Evolutionary conservation across 2,888 invertebrate species (phyloP).

Genomic region (Colletes collaris): DNA sequence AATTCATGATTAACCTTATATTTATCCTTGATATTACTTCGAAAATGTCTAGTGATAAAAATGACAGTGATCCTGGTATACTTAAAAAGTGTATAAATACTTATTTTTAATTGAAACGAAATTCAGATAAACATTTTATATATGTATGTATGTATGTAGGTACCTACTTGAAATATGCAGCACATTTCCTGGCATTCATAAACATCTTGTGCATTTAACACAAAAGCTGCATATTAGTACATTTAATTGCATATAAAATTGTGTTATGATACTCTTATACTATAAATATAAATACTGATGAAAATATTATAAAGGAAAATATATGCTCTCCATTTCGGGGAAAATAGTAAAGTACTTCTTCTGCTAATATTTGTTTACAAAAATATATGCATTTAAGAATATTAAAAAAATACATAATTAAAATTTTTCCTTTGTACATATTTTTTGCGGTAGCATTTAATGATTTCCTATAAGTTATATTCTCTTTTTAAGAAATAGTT

Average conservation of each 20-base stretch:
- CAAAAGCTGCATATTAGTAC: neutral
- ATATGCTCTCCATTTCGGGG: neutral
- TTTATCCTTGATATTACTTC: neutral
- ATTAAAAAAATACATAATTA: conserved; percentile 39
- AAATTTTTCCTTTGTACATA: conserved; percentile 28
- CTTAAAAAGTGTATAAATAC: neutral
- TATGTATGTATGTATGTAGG: neutral
- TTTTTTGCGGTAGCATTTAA: conserved; percentile 11
- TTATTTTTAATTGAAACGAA: neutral
- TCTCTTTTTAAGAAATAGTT: conserved; percentile 8
- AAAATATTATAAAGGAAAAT: conserved; percentile 24
- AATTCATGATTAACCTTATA: too few relatives aligned
- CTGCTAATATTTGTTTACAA: conserved; percentile 25
- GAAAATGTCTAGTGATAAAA: neutral
- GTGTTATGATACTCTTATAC: conserved; percentile 22
- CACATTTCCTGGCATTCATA: neutral
- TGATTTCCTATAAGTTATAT: conserved; percentile 12
- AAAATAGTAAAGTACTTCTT: conserved; percentile 5
- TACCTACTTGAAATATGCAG: conserved; percentile 1
- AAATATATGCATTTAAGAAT: conserved; percentile 41
- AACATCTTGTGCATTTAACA: neutral
- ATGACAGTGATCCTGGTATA: neutral
- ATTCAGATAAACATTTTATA: neutral
- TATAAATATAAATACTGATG: conserved; percentile 37
- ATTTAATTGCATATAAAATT: conserved; percentile 16